phyloP scores from a whole-genome alignment of 2,797 vertebrate genomes.

The Amblyopsis hoosieri region DNA sequence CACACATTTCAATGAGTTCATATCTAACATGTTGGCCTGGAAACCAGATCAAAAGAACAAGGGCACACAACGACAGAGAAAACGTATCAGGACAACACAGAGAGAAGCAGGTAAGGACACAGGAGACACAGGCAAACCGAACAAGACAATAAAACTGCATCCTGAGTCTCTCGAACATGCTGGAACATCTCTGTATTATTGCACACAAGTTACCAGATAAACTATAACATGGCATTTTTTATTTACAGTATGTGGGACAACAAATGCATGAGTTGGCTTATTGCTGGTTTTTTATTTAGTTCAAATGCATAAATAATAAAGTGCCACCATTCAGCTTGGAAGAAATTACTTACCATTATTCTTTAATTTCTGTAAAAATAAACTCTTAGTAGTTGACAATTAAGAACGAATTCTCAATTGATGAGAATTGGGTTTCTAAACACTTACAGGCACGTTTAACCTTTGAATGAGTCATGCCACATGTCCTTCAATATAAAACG shows the following conservation, averaged over 20 bases:
- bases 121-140: slow-evolving; percentile 25
- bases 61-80: slow-evolving; percentile 17
- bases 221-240: no score
- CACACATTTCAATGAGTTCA: slow-evolving; percentile 5
- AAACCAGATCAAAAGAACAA: slow-evolving; percentile 18
- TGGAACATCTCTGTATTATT: slow-evolving; percentile 5
- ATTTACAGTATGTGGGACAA: no score
- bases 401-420: not conserved
- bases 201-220: not conserved
- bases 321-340: not conserved
- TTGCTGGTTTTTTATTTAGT: no score
- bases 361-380: not conserved
- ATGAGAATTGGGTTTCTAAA: slow-evolving; percentile 33
- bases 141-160: slow-evolving; percentile 19
- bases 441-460: slow-evolving; percentile 72
- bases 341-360: not conserved
- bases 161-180: slow-evolving; percentile 19
- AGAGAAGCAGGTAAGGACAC: slow-evolving; percentile 39
- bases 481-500: slow-evolving; percentile 64
- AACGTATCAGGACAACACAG: slow-evolving; percentile 30
- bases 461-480: slow-evolving; percentile 64
- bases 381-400: not conserved
- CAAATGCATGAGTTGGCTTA: no score
- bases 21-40: no score
- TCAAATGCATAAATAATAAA: no score